Evolutionary conservation across 2,797 vertebrate species (phyloP).

Genomic region (Eospalax fontanierii): DNA sequence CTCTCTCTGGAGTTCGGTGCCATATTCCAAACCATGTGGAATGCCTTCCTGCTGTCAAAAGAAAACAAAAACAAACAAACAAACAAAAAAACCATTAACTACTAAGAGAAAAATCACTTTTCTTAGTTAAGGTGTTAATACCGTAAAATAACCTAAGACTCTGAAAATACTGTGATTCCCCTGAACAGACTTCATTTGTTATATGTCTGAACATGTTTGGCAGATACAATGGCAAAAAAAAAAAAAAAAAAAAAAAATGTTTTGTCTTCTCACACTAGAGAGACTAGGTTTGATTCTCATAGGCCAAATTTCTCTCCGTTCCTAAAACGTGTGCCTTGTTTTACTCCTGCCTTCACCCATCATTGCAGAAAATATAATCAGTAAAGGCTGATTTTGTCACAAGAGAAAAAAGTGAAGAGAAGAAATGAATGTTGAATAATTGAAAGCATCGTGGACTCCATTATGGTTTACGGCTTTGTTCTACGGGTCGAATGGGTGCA

Average conservation of each 20-base stretch:
- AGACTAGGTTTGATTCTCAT: conserved; percentile 67
- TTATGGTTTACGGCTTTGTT: conserved; percentile 79
- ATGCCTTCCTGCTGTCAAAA: conserved; percentile 26
- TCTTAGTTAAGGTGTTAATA: conserved; percentile 44
- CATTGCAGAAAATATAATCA: conserved; percentile 50
- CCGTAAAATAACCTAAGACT: not conserved
- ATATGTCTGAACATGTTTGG: conserved; percentile 3
- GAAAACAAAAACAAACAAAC: not conserved
- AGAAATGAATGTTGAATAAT: conserved; percentile 79
- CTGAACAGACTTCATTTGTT: not conserved
- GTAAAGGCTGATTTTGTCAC: conserved; percentile 67
- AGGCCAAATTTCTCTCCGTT: conserved; percentile 61
- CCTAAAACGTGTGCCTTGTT: conserved; percentile 45
- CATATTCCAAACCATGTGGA: not conserved
- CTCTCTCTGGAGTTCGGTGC: conserved; percentile 30
- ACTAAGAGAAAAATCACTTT: conserved; percentile 53
- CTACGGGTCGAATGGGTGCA: conserved; percentile 68
- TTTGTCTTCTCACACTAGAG: conserved; percentile 1
- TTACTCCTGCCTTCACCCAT: not conserved
- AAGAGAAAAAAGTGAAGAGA: conserved; percentile 47
- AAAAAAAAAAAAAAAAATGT: no score
- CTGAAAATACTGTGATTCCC: conserved; percentile 46
- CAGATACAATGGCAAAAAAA: not conserved
- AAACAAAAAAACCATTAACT: not conserved
- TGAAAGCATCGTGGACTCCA: conserved; percentile 78